phyloP scores from a whole-genome alignment of 2,113 vertebrate species.

The Antechinus flavipes region DNA sequence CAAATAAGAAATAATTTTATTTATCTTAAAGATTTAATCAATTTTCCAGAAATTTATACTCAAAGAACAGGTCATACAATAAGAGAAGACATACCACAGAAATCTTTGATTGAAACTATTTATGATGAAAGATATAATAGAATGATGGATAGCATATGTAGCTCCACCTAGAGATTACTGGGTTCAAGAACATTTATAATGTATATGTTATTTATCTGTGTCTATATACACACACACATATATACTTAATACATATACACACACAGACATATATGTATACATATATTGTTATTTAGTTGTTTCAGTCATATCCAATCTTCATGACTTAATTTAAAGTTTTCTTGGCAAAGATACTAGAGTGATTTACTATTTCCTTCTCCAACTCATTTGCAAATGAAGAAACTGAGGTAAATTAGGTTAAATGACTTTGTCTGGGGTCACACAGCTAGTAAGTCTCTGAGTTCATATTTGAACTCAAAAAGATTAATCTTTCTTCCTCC shows the following conservation, averaged over 20 bases:
- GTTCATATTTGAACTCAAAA: neutral
- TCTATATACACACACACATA: neutral
- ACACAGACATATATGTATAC: neutral
- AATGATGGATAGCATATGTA: neutral
- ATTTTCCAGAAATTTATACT: slow-evolving; percentile 1
- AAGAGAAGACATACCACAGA: neutral
- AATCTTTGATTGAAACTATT: neutral
- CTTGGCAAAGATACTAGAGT: neutral
- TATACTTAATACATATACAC: neutral
- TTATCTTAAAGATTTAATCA: neutral
- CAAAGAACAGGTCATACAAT: neutral
- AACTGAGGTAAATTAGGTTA: neutral
- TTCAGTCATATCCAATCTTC: neutral
- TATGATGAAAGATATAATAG: neutral
- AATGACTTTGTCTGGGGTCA: neutral
- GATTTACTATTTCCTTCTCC: neutral
- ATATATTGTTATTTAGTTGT: neutral
- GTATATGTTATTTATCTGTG: no score
- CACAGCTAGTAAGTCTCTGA: neutral
- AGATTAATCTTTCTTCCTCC: neutral
- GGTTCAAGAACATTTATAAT: neutral
- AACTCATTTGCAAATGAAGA: neutral
- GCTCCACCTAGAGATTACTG: neutral
- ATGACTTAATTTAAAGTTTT: neutral
- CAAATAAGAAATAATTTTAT: neutral